A percentile compares a stretch with the other conserved stretches of the same genome.
Conservation (phyloP, 2,888 invertebrate species). For the Blastobasis adustella region DNA sequence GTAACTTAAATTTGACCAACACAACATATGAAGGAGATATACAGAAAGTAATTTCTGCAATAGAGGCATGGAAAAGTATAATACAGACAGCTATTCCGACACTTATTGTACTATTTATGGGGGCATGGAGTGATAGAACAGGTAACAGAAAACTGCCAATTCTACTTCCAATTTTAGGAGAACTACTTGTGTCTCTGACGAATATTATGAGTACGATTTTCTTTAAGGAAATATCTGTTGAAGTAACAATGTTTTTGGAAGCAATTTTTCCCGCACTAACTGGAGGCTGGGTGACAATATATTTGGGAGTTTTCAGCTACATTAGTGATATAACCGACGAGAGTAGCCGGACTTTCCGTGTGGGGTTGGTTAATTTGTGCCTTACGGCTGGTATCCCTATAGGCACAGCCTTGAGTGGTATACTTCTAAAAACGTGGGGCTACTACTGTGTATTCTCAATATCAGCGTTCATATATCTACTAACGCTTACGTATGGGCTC, state of each 20-base stretch:
- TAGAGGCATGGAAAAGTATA: slow-evolving; percentile 73
- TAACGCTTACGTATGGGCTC: slow-evolving; percentile 53
- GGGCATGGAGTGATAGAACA: slow-evolving; percentile 77
- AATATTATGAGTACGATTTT: slow-evolving; percentile 70
- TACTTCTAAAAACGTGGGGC: slow-evolving; percentile 52
- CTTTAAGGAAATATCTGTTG: slow-evolving; percentile 68
- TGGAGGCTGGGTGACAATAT: slow-evolving; percentile 72
- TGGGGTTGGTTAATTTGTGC: slow-evolving; percentile 76
- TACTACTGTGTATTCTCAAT: slow-evolving; percentile 58
- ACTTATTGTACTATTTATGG: slow-evolving; percentile 71
- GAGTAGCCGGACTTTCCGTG: slow-evolving; percentile 72
- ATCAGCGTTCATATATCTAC: slow-evolving; percentile 48
- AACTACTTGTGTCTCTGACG: slow-evolving; percentile 59
- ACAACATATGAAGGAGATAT: slow-evolving; percentile 74
- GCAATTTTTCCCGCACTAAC: slow-evolving; percentile 69
- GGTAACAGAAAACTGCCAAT: slow-evolving; percentile 75
- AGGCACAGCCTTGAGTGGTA: slow-evolving; percentile 72
- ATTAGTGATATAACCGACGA: slow-evolving; percentile 74
- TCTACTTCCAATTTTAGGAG: slow-evolving; percentile 69
- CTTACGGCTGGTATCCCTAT: slow-evolving; percentile 73
- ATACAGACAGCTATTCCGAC: slow-evolving; percentile 74
- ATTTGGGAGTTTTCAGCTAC: slow-evolving; percentile 76
- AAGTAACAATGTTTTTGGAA: slow-evolving; percentile 69
- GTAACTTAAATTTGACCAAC: slow-evolving; percentile 59
- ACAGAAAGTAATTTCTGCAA: slow-evolving; percentile 68